phyloP scores from a whole-genome alignment of 1,140 invertebrate genomes.

The Macrobrachium nipponense region DNA sequence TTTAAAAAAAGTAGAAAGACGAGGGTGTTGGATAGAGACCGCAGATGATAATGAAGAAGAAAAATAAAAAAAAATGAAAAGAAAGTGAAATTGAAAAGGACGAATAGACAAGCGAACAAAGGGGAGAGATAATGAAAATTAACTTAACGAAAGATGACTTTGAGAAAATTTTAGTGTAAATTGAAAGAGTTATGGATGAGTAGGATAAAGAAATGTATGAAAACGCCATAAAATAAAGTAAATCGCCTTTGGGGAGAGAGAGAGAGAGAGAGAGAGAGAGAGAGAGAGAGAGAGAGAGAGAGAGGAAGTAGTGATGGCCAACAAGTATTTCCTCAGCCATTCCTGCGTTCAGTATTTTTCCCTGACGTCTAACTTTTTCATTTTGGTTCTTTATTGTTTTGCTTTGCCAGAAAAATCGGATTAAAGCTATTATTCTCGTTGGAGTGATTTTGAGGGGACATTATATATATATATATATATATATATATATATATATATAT shows the following conservation, averaged over 20 bases:
- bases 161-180: not conserved
- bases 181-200: not conserved
- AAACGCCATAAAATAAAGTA: not conserved
- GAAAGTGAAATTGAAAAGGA: no score
- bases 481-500: not conserved
- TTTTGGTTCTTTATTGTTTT: no score
- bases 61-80: no score
- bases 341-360: not conserved
- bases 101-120: no score
- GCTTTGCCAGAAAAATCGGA: no score
- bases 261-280: slow-evolving; percentile 1
- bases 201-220: not conserved
- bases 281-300: not conserved
- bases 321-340: not conserved
- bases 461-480: no score
- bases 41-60: no score
- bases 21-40: no score
- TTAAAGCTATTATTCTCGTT: no score
- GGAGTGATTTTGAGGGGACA: no score
- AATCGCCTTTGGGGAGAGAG: not conserved
- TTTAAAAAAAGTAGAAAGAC: no score
- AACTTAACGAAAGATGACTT: not conserved
- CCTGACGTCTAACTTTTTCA: not conserved
- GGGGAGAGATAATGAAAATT: no score
- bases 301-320: not conserved